These are phyloP conservation scores for Sussaba pulchella DNA, from an alignment of 2,888 invertebrate genomes.

Conservation along the genomic window DNA sequence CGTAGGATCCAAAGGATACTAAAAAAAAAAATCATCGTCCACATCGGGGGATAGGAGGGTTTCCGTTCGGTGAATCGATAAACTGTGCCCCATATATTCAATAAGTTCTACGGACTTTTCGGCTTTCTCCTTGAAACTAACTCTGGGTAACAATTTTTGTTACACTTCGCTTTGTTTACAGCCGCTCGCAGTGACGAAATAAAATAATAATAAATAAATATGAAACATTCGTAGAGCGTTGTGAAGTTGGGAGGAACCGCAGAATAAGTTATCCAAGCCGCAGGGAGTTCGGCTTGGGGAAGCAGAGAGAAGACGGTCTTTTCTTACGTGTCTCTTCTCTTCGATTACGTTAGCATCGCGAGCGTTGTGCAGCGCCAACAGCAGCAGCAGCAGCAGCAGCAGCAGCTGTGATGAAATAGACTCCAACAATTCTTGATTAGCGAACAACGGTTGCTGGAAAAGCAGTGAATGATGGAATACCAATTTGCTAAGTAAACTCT, in stretches of 20 bases:
- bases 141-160: too few relatives aligned
- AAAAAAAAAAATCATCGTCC: too few relatives aligned
- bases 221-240: not conserved
- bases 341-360: constrained; percentile 64
- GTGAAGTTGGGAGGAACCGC: not conserved
- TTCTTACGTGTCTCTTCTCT: constrained; percentile 72
- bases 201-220: too few relatives aligned
- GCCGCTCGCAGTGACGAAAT: too few relatives aligned
- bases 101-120: too few relatives aligned
- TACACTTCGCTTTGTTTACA: too few relatives aligned
- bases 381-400: constrained; percentile 53
- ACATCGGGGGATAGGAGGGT: too few relatives aligned
- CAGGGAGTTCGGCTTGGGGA: not conserved
- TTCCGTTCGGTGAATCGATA: too few relatives aligned
- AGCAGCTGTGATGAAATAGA: constrained; percentile 59
- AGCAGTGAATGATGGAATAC: constrained; percentile 7
- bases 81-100: too few relatives aligned
- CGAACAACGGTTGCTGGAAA: constrained; percentile 40
- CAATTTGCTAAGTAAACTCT: constrained; percentile 23
- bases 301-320: constrained; percentile 61
- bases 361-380: constrained; percentile 35
- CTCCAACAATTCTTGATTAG: constrained; percentile 60
- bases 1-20: too few relatives aligned
- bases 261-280: constrained; percentile 10
- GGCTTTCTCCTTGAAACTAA: too few relatives aligned